These are phyloP conservation scores for Phrynosoma blainvillii DNA, from an alignment of 2,113 vertebrate species.

Conservation along the genomic window DNA sequence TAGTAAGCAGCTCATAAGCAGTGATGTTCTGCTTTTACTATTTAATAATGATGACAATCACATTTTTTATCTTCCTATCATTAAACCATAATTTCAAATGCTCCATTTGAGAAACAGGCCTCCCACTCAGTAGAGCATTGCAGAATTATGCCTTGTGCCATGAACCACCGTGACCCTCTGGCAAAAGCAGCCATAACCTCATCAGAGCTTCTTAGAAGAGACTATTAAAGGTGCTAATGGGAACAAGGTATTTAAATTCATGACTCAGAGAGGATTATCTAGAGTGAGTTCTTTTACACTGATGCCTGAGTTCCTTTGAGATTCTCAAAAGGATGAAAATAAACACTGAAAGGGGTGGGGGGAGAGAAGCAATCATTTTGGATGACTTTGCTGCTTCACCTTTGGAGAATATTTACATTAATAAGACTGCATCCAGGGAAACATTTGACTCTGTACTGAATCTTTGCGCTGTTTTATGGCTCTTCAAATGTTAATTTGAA, in stretches of 20 bases:
- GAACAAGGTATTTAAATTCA: constrained; percentile 67
- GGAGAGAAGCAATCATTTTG: constrained; percentile 48
- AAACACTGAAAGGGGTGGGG: constrained; percentile 32
- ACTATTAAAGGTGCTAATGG: constrained; percentile 71
- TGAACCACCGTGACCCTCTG: constrained; percentile 37
- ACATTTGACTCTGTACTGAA: constrained; percentile 52
- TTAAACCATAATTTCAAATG: constrained; percentile 31
- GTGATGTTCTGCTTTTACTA: constrained; percentile 26
- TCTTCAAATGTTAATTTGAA: constrained; percentile 54
- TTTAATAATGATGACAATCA: constrained; percentile 40
- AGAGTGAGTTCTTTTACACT: constrained; percentile 63
- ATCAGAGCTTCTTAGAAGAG: constrained; percentile 55
- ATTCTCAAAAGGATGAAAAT: constrained; percentile 31
- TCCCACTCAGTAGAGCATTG: constrained; percentile 32
- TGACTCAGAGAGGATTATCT: constrained; percentile 64
- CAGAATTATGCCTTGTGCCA: constrained; percentile 42
- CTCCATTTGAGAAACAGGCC: constrained; percentile 37
- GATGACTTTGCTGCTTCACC: constrained; percentile 38
- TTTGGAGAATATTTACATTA: constrained; percentile 53
- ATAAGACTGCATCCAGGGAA: constrained; percentile 52
- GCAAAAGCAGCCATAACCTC: constrained; percentile 65
- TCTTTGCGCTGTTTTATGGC: constrained; percentile 34
- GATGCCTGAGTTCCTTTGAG: constrained; percentile 48
- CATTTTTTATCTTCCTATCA: constrained; percentile 14
- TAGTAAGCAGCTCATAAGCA: constrained; percentile 22